Conservation (phyloP, 2,113 vertebrate species). For the Cyprinodon tularosa region DNA sequence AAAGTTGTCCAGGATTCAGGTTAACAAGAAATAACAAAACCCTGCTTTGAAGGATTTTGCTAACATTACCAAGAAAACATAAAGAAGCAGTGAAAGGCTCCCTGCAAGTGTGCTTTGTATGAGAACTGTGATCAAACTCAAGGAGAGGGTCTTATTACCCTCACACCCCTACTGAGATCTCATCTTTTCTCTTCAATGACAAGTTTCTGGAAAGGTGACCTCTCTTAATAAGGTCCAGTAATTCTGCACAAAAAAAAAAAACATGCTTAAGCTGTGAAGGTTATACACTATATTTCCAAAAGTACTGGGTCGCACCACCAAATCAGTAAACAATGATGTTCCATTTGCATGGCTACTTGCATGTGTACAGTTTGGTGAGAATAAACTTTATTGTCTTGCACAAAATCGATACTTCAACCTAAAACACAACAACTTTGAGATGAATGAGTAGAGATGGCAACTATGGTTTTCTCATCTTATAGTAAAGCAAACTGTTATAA, state of each 20-base stretch:
- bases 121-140: neutral
- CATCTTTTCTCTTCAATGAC: neutral
- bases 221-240: neutral
- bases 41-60: neutral
- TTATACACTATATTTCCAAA: too few relatives aligned
- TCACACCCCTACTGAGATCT: neutral
- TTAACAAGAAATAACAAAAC: neutral
- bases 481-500: too few relatives aligned
- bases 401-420: too few relatives aligned
- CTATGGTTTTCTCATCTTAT: too few relatives aligned
- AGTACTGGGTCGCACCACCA: too few relatives aligned
- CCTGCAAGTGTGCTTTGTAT: neutral
- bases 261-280: too few relatives aligned
- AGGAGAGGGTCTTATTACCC: neutral
- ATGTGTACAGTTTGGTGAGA: too few relatives aligned
- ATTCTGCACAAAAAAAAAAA: neutral
- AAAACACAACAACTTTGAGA: too few relatives aligned
- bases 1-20: neutral
- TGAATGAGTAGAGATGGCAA: too few relatives aligned
- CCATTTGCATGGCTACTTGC: too few relatives aligned
- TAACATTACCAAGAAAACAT: neutral
- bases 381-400: too few relatives aligned
- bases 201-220: neutral
- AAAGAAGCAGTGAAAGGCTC: neutral
- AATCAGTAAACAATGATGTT: too few relatives aligned